Evolutionary conservation across 2,113 vertebrate species (phyloP).

Genomic region (Stigmatopora nigra): DNA sequence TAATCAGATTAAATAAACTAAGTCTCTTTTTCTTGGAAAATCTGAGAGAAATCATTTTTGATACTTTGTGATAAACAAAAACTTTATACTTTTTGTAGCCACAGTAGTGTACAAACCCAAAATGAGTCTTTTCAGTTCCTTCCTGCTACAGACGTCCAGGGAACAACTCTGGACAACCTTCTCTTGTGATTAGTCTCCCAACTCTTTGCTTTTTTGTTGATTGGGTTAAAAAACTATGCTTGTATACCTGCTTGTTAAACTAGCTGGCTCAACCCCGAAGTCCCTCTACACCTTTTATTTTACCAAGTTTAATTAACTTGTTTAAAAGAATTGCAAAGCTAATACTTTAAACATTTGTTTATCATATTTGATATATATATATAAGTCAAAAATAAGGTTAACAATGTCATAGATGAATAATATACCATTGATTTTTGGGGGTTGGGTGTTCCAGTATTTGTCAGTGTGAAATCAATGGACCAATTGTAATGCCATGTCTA

Average conservation of each 20-base stretch:
- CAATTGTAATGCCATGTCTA: conserved; percentile 98
- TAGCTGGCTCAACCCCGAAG: conserved; percentile 25
- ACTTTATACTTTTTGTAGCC: conserved; percentile 46
- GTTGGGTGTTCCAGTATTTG: conserved; percentile 28
- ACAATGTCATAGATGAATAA: not conserved
- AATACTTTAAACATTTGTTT: not conserved
- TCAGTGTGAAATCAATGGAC: conserved; percentile 60
- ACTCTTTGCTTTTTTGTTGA: conserved; percentile 43
- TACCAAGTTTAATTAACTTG: not conserved
- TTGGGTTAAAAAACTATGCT: conserved; percentile 26
- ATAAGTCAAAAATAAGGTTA: not conserved
- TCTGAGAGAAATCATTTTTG: conserved; percentile 12
- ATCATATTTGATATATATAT: not conserved
- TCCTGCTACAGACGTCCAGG: conserved; percentile 20
- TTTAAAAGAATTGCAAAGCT: not conserved
- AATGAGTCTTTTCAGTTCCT: conserved; percentile 11
- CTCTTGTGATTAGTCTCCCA: conserved; percentile 47
- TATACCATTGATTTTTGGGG: not conserved
- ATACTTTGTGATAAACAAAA: conserved; percentile 9
- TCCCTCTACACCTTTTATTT: conserved; percentile 11
- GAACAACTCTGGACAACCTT: conserved; percentile 26
- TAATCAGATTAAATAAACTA: conserved; percentile 73
- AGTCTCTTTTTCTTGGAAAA: conserved; percentile 58
- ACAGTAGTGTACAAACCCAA: conserved; percentile 75
- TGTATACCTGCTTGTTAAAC: conserved; percentile 24